Conservation (phyloP, 2,113 vertebrate genomes). For the Otis tarda region DNA sequence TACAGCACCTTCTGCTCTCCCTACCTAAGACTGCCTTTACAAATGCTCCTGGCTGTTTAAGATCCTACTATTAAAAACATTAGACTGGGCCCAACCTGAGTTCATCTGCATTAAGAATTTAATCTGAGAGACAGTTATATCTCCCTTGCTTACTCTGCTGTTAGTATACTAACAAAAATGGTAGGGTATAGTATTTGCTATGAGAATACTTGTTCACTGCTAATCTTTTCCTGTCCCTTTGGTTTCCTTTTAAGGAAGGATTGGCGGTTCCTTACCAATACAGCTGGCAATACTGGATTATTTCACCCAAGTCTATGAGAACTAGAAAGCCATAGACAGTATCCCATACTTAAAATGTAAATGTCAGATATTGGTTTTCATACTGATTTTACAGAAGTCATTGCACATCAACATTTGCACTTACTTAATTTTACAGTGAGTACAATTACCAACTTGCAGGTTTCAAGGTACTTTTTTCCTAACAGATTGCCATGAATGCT, state of each 20-base stretch:
- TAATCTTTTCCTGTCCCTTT: not conserved
- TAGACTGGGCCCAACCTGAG: not conserved
- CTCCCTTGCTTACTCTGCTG: not conserved
- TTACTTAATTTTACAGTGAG: conserved; percentile 55
- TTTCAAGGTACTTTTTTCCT: conserved; percentile 38
- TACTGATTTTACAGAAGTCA: conserved; percentile 50
- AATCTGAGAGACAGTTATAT: not conserved
- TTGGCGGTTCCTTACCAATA: not conserved
- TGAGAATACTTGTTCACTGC: not conserved
- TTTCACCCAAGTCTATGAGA: conserved; percentile 10
- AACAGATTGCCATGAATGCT: not conserved
- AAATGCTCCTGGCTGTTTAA: not conserved
- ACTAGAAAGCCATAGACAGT: conserved; percentile 17
- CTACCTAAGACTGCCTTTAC: not conserved
- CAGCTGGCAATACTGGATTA: conserved; percentile 24
- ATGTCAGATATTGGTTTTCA: conserved; percentile 53
- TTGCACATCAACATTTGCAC: conserved; percentile 51
- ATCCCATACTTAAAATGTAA: conserved; percentile 51
- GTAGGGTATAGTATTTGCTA: not conserved
- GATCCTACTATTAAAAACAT: not conserved
- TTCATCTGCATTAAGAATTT: not conserved
- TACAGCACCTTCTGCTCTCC: not conserved
- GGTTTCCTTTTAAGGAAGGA: not conserved
- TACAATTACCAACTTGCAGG: conserved; percentile 53
- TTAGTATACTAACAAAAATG: not conserved